Base-by-base conservation (phyloP, 2,113 vertebrate species). In the Periophthalmus modestus region DNA sequence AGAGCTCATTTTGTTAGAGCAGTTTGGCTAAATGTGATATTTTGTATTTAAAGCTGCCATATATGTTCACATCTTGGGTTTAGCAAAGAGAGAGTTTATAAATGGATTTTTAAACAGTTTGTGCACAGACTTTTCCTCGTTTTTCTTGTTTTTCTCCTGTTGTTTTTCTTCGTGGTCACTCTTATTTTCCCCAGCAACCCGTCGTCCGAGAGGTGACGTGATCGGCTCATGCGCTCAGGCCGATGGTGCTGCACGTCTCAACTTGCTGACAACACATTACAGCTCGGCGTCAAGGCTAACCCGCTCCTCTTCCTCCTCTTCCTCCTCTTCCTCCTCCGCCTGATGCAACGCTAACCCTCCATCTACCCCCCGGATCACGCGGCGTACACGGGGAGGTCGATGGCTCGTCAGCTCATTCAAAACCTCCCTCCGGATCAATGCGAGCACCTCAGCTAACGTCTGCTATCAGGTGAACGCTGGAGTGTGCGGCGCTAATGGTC, bases 241-340 rank as follows among this genome's bases (percentile, higher is more conserved):
- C 28, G 39, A 65, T 39, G 62, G 34, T 65, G 34, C 34, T 1
- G 62, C 33, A 65, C 33, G 43, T n/a, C 34, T 65, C 34, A 65
- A 39, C 33, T 34, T 62, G 59, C 59, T 39, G 62, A 36, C 62
- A 39, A 65, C 62, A 65, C 34, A 39, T 65, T 65, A 39, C 15
- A 2, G 33, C 39, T n/a, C 39, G 18, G 34, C 33, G 62, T 65
- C 62, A 65, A 34, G 28, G 34, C 33, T 39, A 34, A 19, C 21
- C 13, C 57, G 28, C 24, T n/a, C 12, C 57, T 59, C 57, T 59
- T 59, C 57, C 13, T n/a, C n/a, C n/a, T n/a, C n/a, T n/a, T n/a
- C n/a, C n/a, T n/a, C n/a, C 24, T n/a, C 12, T 23, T 59, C 57
- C 28, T 59, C 57, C 13, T 0, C 21, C 0, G 18, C 18, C 3